Evolutionary conservation across 2,888 invertebrate genomes (phyloP).

Genomic region (Watsonalla binaria): DNA sequence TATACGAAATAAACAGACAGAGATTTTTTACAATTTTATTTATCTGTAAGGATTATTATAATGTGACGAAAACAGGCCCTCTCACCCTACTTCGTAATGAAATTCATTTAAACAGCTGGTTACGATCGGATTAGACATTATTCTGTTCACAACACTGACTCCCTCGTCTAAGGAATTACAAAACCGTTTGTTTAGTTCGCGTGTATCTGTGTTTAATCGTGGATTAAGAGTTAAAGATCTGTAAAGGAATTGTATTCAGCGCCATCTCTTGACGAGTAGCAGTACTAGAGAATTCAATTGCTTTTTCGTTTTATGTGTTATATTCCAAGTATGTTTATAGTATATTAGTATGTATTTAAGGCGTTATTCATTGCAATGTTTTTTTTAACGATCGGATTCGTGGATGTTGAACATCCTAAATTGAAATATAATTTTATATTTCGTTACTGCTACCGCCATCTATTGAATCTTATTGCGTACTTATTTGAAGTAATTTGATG

Average conservation of each 20-base stretch:
- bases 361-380: not conserved
- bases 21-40: too few relatives aligned
- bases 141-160: constrained; percentile 27
- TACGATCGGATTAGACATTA: constrained; percentile 63
- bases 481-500: too few relatives aligned
- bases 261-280: constrained; percentile 26
- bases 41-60: not conserved
- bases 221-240: not conserved
- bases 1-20: too few relatives aligned
- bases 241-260: not conserved
- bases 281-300: not conserved
- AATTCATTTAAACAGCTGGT: constrained; percentile 60
- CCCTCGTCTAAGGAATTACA: constrained; percentile 28
- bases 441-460: too few relatives aligned
- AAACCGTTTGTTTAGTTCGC: constrained; percentile 18
- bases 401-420: too few relatives aligned
- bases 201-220: constrained; percentile 1
- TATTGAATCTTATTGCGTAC: too few relatives aligned
- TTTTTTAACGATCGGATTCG: too few relatives aligned
- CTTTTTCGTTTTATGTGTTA: not conserved
- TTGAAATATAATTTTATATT: not conserved
- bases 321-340: not conserved
- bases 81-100: constrained; percentile 41
- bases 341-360: not conserved
- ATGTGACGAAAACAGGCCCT: constrained; percentile 11